phyloP scores from a whole-genome alignment of 2,797 vertebrate species.

The Falco concolor region DNA sequence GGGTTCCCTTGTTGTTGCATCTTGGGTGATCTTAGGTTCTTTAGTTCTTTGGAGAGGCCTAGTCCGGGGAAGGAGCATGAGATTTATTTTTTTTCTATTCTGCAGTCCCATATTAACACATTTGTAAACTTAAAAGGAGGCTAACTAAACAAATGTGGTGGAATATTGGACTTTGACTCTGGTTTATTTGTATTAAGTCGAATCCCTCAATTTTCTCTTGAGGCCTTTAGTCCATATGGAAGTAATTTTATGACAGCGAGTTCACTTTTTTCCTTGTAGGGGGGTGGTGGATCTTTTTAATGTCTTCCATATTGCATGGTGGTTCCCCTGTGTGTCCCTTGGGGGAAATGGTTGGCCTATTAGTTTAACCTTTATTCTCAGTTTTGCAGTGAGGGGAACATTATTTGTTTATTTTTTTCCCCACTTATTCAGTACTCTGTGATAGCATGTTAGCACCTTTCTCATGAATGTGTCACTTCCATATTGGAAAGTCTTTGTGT shows the following conservation, averaged over 20 bases:
- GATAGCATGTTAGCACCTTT: neutral
- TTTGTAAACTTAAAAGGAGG: neutral
- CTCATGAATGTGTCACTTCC: neutral
- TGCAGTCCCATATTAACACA: neutral
- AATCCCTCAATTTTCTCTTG: constrained; percentile 8
- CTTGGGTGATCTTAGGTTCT: neutral
- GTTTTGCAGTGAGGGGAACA: neutral
- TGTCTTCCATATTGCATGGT: neutral
- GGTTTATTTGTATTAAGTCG: neutral
- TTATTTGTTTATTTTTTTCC: neutral
- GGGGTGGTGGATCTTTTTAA: neutral
- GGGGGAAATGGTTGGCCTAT: neutral
- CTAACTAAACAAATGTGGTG: neutral
- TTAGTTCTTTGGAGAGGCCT: neutral
- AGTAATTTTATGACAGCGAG: constrained; percentile 13
- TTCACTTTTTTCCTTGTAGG: neutral
- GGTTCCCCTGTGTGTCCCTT: neutral
- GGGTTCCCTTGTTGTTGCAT: neutral
- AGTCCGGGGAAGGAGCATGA: neutral
- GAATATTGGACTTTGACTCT: neutral
- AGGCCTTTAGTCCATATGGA: constrained; percentile 21
- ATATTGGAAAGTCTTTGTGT: neutral
- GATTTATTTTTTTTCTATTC: neutral
- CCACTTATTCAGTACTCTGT: neutral
- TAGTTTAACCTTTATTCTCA: neutral